Evolutionary conservation across 2,797 vertebrate species (phyloP).

Genomic region (Silurus aristotelis): DNA sequence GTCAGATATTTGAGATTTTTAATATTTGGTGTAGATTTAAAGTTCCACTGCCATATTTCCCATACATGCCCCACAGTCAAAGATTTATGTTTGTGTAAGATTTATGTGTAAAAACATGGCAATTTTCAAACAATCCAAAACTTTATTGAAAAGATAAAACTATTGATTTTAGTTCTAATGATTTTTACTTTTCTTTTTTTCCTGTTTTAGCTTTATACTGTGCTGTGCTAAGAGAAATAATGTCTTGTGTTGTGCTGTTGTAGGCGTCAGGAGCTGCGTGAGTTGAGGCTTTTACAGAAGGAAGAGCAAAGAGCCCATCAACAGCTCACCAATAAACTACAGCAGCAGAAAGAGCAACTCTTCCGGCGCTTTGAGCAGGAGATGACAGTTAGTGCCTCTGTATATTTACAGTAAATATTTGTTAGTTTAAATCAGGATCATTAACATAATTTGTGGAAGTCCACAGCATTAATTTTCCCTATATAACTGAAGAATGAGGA

Average conservation of each 20-base stretch:
- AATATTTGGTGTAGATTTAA: not conserved
- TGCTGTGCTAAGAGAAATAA: slow-evolving; percentile 1
- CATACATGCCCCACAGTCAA: not conserved
- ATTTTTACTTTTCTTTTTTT: too few relatives aligned
- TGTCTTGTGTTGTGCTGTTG: slow-evolving; percentile 44
- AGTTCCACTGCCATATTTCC: too few relatives aligned
- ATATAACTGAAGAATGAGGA: not conserved
- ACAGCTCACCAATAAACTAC: slow-evolving; percentile 82
- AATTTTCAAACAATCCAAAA: not conserved
- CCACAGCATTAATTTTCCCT: not conserved
- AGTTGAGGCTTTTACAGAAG: slow-evolving; percentile 84
- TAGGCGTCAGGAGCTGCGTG: slow-evolving; percentile 91
- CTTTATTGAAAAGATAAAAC: too few relatives aligned
- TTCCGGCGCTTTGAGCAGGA: slow-evolving; percentile 87
- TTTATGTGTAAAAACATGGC: not conserved
- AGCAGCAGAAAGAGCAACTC: slow-evolving; percentile 84
- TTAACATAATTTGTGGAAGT: not conserved
- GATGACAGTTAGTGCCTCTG: slow-evolving; percentile 74
- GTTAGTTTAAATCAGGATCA: not conserved
- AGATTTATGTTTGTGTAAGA: not conserved
- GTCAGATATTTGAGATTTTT: not conserved
- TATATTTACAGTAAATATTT: not conserved
- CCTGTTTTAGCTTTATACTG: not conserved
- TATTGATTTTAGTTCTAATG: too few relatives aligned
- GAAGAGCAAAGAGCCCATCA: slow-evolving; percentile 87